phyloP scores from a whole-genome alignment of 2,888 invertebrate genomes.

The Dioctria rufipes region DNA sequence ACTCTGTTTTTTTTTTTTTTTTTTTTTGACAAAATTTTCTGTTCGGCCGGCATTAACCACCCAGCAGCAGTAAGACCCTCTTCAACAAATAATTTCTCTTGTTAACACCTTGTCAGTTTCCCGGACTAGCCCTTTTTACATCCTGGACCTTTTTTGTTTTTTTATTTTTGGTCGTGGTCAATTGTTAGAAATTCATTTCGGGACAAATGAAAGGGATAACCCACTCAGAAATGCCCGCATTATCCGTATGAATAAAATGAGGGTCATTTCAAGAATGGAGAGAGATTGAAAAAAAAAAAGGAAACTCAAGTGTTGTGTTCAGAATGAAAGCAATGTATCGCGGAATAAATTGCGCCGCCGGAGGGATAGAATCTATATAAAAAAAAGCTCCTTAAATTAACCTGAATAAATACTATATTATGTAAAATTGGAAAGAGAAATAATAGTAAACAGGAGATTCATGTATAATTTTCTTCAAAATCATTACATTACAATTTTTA shows the following conservation, averaged over 20 bases:
- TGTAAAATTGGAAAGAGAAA: too few species aligned
- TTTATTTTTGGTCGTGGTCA: slow-evolving; percentile 1
- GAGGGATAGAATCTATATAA: too few species aligned
- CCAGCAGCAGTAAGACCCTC: neutral
- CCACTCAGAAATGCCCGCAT: slow-evolving; percentile 28
- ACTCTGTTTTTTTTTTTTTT: neutral
- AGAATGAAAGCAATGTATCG: neutral
- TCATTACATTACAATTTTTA: too few species aligned
- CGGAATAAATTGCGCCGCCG: neutral
- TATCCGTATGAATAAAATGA: slow-evolving; percentile 8
- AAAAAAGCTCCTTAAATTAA: too few species aligned
- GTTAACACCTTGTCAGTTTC: slow-evolving; percentile 48
- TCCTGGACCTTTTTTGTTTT: slow-evolving; percentile 2
- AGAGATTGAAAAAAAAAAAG: too few species aligned
- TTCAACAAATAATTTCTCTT: slow-evolving; percentile 30
- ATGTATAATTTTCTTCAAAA: too few species aligned
- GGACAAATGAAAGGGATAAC: slow-evolving; percentile 30
- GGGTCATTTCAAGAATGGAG: slow-evolving; percentile 4
- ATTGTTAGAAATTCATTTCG: slow-evolving; percentile 30
- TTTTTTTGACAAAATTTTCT: too few species aligned
- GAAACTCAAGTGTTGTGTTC: too few species aligned
- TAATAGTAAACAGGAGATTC: too few species aligned
- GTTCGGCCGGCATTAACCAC: too few species aligned
- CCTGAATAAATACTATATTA: too few species aligned
- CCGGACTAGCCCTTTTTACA: slow-evolving; percentile 13